Conservation (phyloP, 2,113 vertebrate species). For the Alexandromys fortis region DNA sequence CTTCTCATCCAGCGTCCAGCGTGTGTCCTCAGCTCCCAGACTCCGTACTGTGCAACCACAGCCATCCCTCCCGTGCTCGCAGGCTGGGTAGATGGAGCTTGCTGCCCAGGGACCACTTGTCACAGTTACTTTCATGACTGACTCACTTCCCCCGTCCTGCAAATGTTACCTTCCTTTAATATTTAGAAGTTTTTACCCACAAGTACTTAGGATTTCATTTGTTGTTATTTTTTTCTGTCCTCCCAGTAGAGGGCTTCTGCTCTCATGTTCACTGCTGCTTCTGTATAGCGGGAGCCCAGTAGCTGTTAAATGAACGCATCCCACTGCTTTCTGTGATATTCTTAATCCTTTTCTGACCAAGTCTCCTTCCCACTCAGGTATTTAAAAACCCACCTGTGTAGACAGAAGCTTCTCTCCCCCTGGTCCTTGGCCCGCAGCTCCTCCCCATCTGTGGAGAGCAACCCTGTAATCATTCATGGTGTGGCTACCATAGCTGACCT, state of each 20-base stretch:
- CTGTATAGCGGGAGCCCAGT: neutral
- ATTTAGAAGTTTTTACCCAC: neutral
- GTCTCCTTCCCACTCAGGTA: neutral
- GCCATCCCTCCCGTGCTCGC: fast-evolving
- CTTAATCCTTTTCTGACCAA: neutral
- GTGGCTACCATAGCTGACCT: no score
- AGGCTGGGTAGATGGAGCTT: neutral
- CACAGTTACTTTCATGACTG: neutral
- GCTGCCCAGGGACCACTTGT: no score
- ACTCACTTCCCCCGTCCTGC: neutral
- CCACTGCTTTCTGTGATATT: neutral
- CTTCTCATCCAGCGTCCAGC: fast-evolving
- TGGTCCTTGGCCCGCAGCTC: no score
- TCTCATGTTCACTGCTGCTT: neutral
- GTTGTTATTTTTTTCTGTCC: neutral
- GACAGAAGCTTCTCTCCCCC: no score
- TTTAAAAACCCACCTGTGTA: neutral
- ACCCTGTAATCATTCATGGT: no score
- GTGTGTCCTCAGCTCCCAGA: neutral
- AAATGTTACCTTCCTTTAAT: neutral
- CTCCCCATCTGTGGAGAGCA: no score
- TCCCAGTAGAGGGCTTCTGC: neutral
- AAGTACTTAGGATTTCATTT: neutral
- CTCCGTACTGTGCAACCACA: fast-evolving
- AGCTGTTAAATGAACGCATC: neutral